Evolutionary conservation across 2,797 vertebrate genomes (phyloP), one percentile per base, ranked within the genome.

Genomic region (Aythya fuligula): DNA sequence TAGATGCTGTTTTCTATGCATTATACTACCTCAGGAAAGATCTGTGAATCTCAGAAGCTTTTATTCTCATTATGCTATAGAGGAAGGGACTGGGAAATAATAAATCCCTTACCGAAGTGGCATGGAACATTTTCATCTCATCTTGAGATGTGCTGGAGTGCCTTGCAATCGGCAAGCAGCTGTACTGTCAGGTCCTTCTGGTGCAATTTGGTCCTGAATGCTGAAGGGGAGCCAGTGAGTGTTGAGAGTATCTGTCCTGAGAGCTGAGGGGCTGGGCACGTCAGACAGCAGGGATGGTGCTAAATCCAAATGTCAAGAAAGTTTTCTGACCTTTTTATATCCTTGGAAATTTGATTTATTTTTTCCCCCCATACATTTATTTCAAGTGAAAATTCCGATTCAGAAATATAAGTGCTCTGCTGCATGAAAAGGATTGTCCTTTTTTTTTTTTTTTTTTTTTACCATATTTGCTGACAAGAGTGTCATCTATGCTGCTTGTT

Each of bases 21-120:
- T 97, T 97, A 97, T 82, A 65, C 76, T 77, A 91, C 85, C 56
- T 75, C 69, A 85, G 56, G 85, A 94, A 96, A 96, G 87, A 96
- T 93, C 89, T 92, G 69, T 90, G 92, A 96, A 88, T 75, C 82
- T 93, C 56, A 67, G 89, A 94, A 95, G 85, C 96, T 97, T 97
- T 98, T 97, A 97, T 95, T 97, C 82, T 97, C 93, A 96, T 98
- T 97, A 97, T 88, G 49, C 34, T 80, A 32, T 57, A 93, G 88
- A 93, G 86, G 41, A 96, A 96, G 96, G 78, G 49, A 66, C 77
- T 95, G 83, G 85, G 87, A 97, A 97, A 93, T 95, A 92, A 89
- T 70, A 97, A 97, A 95, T 96, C 82, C 87, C 82, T 97, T 87
- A 87, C 67, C 94, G 88, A 91, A 92, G 58, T 9, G 38, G 57